These are phyloP conservation scores for Trachymyrmex cornetzi DNA, from an alignment of 1,140 invertebrate genomes.

Conservation along the genomic window DNA sequence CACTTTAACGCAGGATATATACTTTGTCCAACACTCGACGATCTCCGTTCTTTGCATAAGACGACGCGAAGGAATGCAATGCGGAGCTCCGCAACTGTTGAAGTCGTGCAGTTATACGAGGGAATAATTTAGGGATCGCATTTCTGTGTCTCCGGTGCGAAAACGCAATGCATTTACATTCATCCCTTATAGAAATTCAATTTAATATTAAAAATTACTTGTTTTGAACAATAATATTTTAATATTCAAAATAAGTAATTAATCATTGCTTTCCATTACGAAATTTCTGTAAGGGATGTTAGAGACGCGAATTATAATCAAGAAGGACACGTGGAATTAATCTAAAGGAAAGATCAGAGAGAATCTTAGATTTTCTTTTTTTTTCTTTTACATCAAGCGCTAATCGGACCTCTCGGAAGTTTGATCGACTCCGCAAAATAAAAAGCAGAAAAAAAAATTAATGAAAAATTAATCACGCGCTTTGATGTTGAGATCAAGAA, in stretches of 20 bases:
- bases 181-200: background rate
- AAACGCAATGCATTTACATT: background rate
- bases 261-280: too few relatives aligned
- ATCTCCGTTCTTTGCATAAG: conserved; percentile 12
- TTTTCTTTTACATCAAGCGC: background rate
- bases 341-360: background rate
- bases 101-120: background rate
- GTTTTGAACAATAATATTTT: too few relatives aligned
- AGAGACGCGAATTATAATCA: background rate
- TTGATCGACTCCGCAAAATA: background rate
- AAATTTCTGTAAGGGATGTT: background rate
- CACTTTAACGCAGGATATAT: conserved; percentile 35
- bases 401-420: background rate
- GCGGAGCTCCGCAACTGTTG: background rate
- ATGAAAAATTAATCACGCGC: background rate
- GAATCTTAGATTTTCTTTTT: background rate
- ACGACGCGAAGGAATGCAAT: background rate
- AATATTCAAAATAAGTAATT: too few relatives aligned
- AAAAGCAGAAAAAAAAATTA: background rate
- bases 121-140: background rate
- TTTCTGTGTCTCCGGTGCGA: background rate
- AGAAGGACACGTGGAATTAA: conserved; percentile 8
- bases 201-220: too few relatives aligned
- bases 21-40: background rate
- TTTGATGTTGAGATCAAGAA: background rate